A percentile compares a stretch with the other conserved stretches of the same genome.
These are phyloP conservation scores for Tachysurus vachellii DNA, from an alignment of 2,113 vertebrate species.

Conservation along the genomic window DNA sequence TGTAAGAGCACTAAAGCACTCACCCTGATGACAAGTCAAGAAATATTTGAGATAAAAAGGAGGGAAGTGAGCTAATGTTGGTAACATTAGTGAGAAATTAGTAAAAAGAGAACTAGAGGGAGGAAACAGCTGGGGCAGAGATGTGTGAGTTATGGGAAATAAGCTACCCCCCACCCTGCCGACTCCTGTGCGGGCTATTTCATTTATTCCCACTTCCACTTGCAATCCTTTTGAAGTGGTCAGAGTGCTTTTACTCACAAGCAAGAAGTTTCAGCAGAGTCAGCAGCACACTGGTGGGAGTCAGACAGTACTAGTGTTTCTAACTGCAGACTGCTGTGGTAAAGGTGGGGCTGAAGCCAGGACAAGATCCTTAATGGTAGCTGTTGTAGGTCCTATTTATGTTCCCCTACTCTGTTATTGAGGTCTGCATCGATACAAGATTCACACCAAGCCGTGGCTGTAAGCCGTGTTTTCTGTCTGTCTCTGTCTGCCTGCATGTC, in stretches of 20 bases:
- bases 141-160: slow-evolving; percentile 50
- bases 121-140: slow-evolving; percentile 47
- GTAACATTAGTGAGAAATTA: slow-evolving; percentile 9
- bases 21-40: background rate
- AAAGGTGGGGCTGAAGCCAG: slow-evolving; percentile 12
- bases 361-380: slow-evolving; percentile 19
- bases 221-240: slow-evolving; percentile 13
- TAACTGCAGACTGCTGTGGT: background rate
- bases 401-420: slow-evolving; percentile 28
- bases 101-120: slow-evolving; percentile 14
- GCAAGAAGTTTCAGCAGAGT: background rate
- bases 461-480: slow-evolving; percentile 3
- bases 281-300: background rate
- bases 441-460: background rate
- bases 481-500: slow-evolving; percentile 4
- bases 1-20: background rate
- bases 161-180: slow-evolving; percentile 1
- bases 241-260: background rate
- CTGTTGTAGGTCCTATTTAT: slow-evolving; percentile 38
- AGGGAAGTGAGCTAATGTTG: background rate
- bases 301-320: background rate
- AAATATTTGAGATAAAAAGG: slow-evolving; percentile 16
- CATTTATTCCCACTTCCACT: slow-evolving; percentile 8
- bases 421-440: slow-evolving; percentile 2
- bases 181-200: slow-evolving; percentile 5